A percentile compares a stretch with the other conserved stretches of the same genome.
phyloP scores from a whole-genome alignment of 2,888 invertebrate genomes.

The Liopterus haemorrhoidalis region DNA sequence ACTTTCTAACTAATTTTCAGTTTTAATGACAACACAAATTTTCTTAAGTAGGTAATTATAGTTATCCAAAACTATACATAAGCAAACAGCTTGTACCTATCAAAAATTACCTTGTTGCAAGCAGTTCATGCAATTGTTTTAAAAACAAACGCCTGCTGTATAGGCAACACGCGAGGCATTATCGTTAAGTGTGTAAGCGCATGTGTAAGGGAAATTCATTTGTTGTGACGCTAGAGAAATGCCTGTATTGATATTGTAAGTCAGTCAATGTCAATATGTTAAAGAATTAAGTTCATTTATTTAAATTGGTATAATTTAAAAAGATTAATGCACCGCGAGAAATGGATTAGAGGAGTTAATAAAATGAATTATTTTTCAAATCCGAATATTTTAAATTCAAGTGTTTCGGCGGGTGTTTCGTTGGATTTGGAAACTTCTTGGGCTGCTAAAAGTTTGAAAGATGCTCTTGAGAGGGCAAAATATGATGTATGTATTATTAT shows the following conservation, averaged over 20 bases:
- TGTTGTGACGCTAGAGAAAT: constrained; percentile 7
- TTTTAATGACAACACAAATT: too few relatives aligned
- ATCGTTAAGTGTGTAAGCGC: constrained; percentile 9
- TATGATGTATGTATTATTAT: constrained; percentile 32
- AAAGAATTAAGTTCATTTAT: too few relatives aligned
- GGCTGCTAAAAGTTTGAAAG: constrained; percentile 52
- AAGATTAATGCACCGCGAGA: too few relatives aligned
- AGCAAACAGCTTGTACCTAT: too few relatives aligned
- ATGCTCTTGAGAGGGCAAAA: constrained; percentile 45
- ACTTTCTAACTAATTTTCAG: too few relatives aligned
- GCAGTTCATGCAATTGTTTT: too few relatives aligned
- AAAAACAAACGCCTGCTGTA: neutral
- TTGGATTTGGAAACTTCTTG: constrained; percentile 54
- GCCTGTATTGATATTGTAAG: constrained; percentile 15
- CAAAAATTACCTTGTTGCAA: too few relatives aligned
- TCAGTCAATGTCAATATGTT: constrained; percentile 15
- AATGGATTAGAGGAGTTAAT: too few relatives aligned
- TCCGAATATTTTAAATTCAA: constrained; percentile 39
- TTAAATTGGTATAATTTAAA: too few relatives aligned
- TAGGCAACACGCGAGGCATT: neutral
- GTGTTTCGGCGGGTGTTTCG: constrained; percentile 46
- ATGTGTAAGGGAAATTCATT: constrained; percentile 4
- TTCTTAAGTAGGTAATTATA: too few relatives aligned
- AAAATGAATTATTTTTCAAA: neutral
- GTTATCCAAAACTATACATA: too few relatives aligned